These are phyloP conservation scores for Bucco capensis DNA, from an alignment of 2,113 vertebrate species.

Conservation along the genomic window DNA sequence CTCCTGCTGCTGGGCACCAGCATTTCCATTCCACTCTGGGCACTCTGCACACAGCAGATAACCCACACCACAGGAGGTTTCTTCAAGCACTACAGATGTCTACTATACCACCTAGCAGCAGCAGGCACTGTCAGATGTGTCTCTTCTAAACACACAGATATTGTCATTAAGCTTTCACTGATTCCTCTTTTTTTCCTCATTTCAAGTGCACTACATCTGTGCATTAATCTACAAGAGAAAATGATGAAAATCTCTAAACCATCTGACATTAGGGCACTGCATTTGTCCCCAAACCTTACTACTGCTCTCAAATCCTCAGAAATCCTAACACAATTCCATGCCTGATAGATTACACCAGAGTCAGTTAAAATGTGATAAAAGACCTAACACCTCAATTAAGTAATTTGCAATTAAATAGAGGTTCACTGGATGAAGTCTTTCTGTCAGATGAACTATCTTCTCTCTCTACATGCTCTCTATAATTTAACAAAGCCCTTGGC, in stretches of 20 bases:
- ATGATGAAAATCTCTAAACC: neutral
- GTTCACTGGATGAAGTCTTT: neutral
- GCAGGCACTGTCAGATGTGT: neutral
- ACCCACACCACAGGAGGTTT: neutral
- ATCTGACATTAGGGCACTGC: neutral
- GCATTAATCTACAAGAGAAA: neutral
- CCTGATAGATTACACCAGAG: neutral
- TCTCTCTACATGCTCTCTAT: neutral
- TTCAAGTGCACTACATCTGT: neutral
- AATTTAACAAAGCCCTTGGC: neutral
- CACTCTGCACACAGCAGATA: neutral
- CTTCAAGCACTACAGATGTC: neutral
- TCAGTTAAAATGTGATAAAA: neutral
- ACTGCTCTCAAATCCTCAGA: neutral
- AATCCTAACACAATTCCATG: neutral
- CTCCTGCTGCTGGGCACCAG: neutral
- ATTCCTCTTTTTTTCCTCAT: accelerated
- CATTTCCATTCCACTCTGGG: accelerated
- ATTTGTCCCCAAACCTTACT: neutral
- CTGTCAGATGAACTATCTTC: no score
- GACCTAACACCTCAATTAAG: neutral
- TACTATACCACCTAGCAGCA: accelerated
- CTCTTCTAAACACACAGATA: neutral
- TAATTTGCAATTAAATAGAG: neutral
- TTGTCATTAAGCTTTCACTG: neutral